Conservation (phyloP, 2,113 vertebrate genomes). For the Nothoprocta perdicaria region DNA sequence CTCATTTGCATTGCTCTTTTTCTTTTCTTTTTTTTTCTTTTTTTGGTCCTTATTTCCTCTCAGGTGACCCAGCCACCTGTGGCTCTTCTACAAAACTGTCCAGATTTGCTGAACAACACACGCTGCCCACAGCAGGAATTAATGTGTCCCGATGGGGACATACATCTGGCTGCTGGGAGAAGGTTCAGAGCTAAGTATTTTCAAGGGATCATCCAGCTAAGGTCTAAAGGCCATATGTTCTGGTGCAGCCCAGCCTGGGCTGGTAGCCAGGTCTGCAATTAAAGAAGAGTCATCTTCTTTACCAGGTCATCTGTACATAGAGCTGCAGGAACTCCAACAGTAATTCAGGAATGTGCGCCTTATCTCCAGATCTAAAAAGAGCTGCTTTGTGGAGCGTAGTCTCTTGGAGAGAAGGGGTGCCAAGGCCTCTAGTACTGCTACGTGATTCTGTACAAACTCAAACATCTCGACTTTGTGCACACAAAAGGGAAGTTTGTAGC, state of each 20-base stretch:
- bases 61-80: slow-evolving; percentile 8
- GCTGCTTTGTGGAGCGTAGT: not conserved
- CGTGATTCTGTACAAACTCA: not conserved
- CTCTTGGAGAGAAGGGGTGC: not conserved
- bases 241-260: slow-evolving; percentile 1
- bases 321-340: not conserved
- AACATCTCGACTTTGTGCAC: not conserved
- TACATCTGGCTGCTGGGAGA: slow-evolving; percentile 6
- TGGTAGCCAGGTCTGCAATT: slow-evolving; percentile 28
- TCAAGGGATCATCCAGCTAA: not conserved
- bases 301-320: not conserved
- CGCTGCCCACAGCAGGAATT: not conserved
- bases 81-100: not conserved
- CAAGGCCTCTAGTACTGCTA: not conserved
- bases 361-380: not conserved
- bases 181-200: not conserved
- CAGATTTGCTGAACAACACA: slow-evolving; percentile 12
- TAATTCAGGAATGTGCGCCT: not conserved
- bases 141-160: not conserved
- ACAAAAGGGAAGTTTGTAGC: not conserved
- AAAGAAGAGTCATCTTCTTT: slow-evolving; percentile 3
- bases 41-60: not conserved
- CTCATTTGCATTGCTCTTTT: not conserved
- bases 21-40: not conserved
- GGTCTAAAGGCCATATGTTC: not conserved